Conservation (phyloP, 1,140 invertebrate genomes). For the Lerema accius region DNA sequence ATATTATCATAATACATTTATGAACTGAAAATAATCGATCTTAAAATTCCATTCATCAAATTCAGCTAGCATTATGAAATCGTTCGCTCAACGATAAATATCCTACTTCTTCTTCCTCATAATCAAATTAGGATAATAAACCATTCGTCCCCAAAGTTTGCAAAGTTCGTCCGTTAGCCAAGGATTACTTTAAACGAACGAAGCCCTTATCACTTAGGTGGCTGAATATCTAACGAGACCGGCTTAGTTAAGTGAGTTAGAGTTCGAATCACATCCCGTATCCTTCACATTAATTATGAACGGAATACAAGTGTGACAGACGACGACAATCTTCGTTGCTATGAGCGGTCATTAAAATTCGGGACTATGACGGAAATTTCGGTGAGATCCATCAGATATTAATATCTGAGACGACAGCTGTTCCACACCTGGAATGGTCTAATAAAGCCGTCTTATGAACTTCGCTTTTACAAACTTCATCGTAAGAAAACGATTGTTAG, state of each 20-base stretch:
- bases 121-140: conserved; percentile 49
- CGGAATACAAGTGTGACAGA: conserved; percentile 46
- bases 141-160: conserved; percentile 48
- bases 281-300: conserved; percentile 54
- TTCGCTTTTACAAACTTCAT: conserved; percentile 67
- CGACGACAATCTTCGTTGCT: conserved; percentile 42
- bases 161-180: conserved; percentile 44
- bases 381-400: conserved; percentile 66
- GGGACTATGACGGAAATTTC: conserved; percentile 46
- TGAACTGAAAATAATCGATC: not conserved
- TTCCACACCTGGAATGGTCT: conserved; percentile 65
- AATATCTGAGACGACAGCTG: conserved; percentile 69
- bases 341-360: conserved; percentile 56
- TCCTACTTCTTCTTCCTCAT: conserved; percentile 33
- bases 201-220: conserved; percentile 51
- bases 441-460: conserved; percentile 73
- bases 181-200: conserved; percentile 51
- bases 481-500: conserved; percentile 35
- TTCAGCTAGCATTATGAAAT: not conserved
- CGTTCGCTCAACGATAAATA: conserved; percentile 39
- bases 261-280: conserved; percentile 50
- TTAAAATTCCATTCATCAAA: not conserved
- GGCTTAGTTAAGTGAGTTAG: conserved; percentile 48
- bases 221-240: conserved; percentile 55
- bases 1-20: no score